A percentile compares a stretch with the other conserved stretches of the same genome.
phyloP scores from a whole-genome alignment of 30 jellyfish, hydroid and myxozoan species.

The Chironex yamaguchii region DNA sequence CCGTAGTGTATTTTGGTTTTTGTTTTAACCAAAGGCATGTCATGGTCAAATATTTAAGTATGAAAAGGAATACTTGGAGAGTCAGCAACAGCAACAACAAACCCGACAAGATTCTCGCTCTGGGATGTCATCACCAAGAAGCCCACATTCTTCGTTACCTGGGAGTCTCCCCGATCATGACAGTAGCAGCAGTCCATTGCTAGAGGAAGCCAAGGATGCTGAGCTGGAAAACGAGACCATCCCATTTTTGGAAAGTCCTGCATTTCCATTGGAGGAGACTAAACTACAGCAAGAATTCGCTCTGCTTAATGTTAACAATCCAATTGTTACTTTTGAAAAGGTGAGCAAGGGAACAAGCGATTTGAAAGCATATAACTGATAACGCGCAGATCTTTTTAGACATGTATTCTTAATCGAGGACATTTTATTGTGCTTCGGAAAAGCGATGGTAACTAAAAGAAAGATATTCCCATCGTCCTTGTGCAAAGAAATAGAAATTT shows the following conservation, averaged over 20 bases:
- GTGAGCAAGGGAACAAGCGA: no score
- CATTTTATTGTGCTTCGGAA: no score
- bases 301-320: slow-evolving; percentile 80
- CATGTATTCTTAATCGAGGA: no score
- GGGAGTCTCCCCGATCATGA: not conserved
- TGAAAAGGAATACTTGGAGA: not conserved
- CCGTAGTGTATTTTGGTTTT: no score
- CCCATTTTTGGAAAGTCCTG: not conserved
- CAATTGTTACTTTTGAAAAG: slow-evolving; percentile 83
- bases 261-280: slow-evolving; percentile 2
- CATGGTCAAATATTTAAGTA: not conserved
- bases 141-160: not conserved
- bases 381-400: no score
- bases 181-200: not conserved
- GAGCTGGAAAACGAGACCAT: not conserved
- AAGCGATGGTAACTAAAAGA: no score
- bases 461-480: no score
- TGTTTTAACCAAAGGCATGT: not conserved
- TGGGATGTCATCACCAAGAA: not conserved
- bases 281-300: slow-evolving; percentile 88
- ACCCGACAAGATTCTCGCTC: not conserved
- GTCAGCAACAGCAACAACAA: slow-evolving; percentile 1
- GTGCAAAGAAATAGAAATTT: no score
- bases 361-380: no score
- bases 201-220: not conserved